A percentile compares a stretch with the other conserved stretches of the same genome.
Conservation (phyloP, 2,113 vertebrate species). For the Calyptommatus sinebrachiatus region DNA sequence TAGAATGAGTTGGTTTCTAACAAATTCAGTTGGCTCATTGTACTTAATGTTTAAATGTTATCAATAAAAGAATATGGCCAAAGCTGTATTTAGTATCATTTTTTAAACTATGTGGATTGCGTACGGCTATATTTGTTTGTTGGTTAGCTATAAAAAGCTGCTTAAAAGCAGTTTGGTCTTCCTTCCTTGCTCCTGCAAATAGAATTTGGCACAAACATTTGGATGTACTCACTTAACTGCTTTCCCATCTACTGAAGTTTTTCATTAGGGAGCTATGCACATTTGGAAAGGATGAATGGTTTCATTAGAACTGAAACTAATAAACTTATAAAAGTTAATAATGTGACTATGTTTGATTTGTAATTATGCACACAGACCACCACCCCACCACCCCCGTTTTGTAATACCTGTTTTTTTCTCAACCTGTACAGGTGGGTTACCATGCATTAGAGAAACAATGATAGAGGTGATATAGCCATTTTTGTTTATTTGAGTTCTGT, state of each 20-base stretch:
- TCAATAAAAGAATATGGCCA: not conserved
- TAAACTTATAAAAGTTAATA: slow-evolving; percentile 86
- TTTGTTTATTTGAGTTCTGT: not conserved
- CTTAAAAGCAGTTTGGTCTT: slow-evolving; percentile 51
- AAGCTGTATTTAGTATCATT: not conserved
- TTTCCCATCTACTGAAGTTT: slow-evolving; percentile 74
- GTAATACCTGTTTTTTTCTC: slow-evolving; percentile 43
- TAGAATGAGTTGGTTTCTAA: not conserved
- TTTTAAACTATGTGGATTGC: not conserved
- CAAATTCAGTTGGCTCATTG: not conserved
- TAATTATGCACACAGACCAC: slow-evolving; percentile 72
- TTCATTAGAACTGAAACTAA: slow-evolving; percentile 81
- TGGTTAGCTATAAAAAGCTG: slow-evolving; percentile 33
- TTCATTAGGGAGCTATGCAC: slow-evolving; percentile 76
- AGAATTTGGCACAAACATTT: slow-evolving; percentile 66
- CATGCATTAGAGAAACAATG: slow-evolving; percentile 33
- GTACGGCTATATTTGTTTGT: slow-evolving; percentile 22
- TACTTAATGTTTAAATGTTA: not conserved
- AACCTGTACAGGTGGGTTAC: slow-evolving; percentile 20
- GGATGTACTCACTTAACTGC: slow-evolving; percentile 68
- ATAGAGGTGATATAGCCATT: slow-evolving; percentile 4
- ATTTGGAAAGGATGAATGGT: slow-evolving; percentile 79
- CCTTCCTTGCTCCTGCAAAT: slow-evolving; percentile 58
- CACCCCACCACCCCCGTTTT: slow-evolving; percentile 19
- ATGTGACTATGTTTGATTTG: slow-evolving; percentile 84